Evolutionary conservation across 2,797 vertebrate genomes (phyloP).

Genomic region (Vipera latastei): DNA sequence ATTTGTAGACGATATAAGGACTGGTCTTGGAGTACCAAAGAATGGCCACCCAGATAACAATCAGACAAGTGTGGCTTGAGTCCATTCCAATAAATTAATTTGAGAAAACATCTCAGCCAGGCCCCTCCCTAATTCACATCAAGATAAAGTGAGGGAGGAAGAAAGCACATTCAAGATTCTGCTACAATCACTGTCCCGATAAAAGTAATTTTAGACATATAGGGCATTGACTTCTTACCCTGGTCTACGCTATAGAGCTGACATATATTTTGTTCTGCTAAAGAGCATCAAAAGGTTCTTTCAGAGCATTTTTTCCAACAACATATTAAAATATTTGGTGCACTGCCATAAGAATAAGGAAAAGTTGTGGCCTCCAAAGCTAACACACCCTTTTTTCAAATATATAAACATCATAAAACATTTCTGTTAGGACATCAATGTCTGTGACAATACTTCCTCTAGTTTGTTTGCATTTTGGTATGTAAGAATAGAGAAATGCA

Average conservation of each 20-base stretch:
- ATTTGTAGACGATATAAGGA: neutral
- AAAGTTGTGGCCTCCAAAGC: neutral
- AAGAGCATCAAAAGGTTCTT: neutral
- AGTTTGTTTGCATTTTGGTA: neutral
- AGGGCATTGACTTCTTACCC: neutral
- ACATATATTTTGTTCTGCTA: neutral
- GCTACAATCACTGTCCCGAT: neutral
- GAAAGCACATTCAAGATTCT: neutral
- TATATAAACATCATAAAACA: neutral
- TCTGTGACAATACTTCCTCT: neutral
- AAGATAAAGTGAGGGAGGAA: neutral
- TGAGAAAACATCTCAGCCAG: neutral
- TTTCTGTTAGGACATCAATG: neutral
- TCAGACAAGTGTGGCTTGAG: neutral
- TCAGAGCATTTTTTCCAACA: neutral
- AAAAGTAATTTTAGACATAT: neutral
- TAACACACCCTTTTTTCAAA: neutral
- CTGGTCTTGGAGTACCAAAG: neutral
- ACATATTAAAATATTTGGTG: neutral
- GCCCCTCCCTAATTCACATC: neutral
- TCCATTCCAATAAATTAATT: neutral
- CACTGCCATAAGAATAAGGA: neutral
- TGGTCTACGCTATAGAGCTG: neutral
- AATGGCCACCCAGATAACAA: neutral
- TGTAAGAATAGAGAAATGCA: neutral